Percentiles rank a stretch among this genome's conserved stretches.
Evolutionary conservation across 2,888 invertebrate species (phyloP).

Genomic region (Macropis europaea): DNA sequence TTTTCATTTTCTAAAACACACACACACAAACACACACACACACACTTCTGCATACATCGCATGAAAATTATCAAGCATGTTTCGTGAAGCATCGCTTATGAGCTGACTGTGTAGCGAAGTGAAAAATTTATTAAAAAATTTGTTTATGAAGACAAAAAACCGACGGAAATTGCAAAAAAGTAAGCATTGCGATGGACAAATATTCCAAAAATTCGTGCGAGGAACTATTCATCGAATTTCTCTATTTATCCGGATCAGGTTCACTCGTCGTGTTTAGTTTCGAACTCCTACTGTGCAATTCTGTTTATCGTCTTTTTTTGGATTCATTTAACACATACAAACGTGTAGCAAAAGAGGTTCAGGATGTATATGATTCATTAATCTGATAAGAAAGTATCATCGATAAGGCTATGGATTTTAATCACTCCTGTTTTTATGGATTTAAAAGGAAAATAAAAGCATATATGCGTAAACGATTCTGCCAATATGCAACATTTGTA

Average conservation of each 20-base stretch:
- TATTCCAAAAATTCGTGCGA: neutral
- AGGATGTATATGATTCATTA: too few relatives aligned
- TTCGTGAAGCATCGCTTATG: constrained; percentile 49
- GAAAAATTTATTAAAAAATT: constrained; percentile 22
- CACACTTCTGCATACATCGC: constrained; percentile 34
- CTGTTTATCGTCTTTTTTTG: neutral
- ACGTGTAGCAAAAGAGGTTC: too few relatives aligned
- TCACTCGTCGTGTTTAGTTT: neutral
- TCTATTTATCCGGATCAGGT: neutral
- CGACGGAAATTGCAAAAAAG: neutral
- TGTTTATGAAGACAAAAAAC: constrained; percentile 11
- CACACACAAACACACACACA: neutral
- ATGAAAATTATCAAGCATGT: constrained; percentile 49
- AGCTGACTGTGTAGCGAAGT: constrained; percentile 47
- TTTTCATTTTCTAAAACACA: constrained; percentile 17
- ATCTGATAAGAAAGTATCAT: too few relatives aligned
- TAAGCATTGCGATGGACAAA: too few relatives aligned
- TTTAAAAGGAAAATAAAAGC: too few relatives aligned
- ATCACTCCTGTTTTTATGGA: too few relatives aligned
- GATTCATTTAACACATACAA: too few relatives aligned
- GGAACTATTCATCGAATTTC: neutral
- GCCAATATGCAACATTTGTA: too few relatives aligned
- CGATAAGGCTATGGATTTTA: too few relatives aligned
- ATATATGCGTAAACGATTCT: too few relatives aligned
- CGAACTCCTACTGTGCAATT: neutral